phyloP scores from a whole-genome alignment of 1,140 invertebrate species.

The Scaptodrosophila lebanonensis region DNA sequence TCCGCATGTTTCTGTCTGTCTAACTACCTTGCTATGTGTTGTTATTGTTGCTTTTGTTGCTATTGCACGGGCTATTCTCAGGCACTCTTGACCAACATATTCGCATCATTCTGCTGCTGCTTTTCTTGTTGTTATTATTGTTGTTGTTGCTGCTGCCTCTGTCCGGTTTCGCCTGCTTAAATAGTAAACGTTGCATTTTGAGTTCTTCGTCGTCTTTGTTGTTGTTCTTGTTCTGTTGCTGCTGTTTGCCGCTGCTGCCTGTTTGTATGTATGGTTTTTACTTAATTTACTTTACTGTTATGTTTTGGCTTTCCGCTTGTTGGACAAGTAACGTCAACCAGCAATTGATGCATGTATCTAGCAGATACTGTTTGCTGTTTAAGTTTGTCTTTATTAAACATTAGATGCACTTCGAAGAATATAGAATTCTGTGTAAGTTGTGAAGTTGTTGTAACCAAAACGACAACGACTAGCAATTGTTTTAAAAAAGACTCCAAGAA shows the following conservation, averaged over 20 bases:
- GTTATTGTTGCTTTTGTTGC: constrained; percentile 7
- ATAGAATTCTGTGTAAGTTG: too few species aligned
- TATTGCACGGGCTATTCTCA: constrained; percentile 49
- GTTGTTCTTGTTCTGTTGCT: constrained; percentile 12
- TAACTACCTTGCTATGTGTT: constrained; percentile 10
- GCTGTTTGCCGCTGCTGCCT: constrained; percentile 16
- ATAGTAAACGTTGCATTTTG: constrained; percentile 49
- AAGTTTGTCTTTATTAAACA: constrained; percentile 16
- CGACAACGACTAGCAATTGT: too few species aligned
- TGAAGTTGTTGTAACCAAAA: too few species aligned
- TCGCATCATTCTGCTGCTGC: constrained; percentile 30
- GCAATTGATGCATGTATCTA: constrained; percentile 42
- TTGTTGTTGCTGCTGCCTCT: constrained; percentile 15
- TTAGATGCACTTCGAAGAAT: too few species aligned
- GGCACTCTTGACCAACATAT: constrained; percentile 63
- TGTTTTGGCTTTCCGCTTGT: constrained; percentile 69
- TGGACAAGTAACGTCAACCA: constrained; percentile 46
- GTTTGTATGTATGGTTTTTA: constrained; percentile 51
- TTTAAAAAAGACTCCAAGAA: too few species aligned
- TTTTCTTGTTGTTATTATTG: background rate
- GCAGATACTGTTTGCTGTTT: constrained; percentile 55
- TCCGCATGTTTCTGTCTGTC: constrained; percentile 9
- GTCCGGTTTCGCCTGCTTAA: constrained; percentile 63
- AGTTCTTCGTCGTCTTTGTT: too few species aligned
- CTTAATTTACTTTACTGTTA: constrained; percentile 73